Evolutionary conservation across 2,113 vertebrate species (phyloP), one percentile per base, ranked within the genome.

Genomic region (Scomber japonicus): DNA sequence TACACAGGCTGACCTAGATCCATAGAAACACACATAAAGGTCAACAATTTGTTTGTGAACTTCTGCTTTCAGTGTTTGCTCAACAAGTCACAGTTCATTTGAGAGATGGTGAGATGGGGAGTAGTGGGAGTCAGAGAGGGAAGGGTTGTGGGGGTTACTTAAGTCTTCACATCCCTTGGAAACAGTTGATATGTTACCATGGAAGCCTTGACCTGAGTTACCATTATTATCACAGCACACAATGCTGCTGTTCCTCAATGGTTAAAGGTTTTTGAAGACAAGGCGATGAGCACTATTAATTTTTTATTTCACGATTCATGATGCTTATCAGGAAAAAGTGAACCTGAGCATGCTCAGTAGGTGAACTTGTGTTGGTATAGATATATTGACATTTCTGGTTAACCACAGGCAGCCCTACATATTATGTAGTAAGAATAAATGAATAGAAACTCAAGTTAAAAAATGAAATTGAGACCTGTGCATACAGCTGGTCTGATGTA

Each of bases 1-100:
- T 81, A 71, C 56, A 77, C 45, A 83, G 5, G 27, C 57, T 21
- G 1, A 85, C 74, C 21, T 83, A 53, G 12, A 40, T 64, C 1
- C 1, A 49, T 11, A 35, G 27, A 53, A n/a, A 82, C 12, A 51
- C n/a, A 78, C 15, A 19, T 1, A 12, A 55, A 50, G 8, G 56
- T 30, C 21, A 6, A 48, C 75, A 50, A 51, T 64, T 16, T 27
- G n/a, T 66, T 30, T 21, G 19, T 60, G 19, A 83, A 57, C 24
- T 54, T 27, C 16, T 46, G 68, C 40, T 10, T 40, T 27, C 1
- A 54, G 50, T 73, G 75, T 78, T 81, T 54, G n/a, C 53, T 66
- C 3, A 61, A 30, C 59, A 24, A 24, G 30, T 5, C 13, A 24
- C 5, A 46, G 45, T 53, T 63, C 4, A 13, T 19, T 24, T 4